A percentile compares a stretch with the other conserved stretches of the same genome.
Evolutionary conservation across 1,140 invertebrate species (phyloP).

Genomic region (Laupala kohalensis): DNA sequence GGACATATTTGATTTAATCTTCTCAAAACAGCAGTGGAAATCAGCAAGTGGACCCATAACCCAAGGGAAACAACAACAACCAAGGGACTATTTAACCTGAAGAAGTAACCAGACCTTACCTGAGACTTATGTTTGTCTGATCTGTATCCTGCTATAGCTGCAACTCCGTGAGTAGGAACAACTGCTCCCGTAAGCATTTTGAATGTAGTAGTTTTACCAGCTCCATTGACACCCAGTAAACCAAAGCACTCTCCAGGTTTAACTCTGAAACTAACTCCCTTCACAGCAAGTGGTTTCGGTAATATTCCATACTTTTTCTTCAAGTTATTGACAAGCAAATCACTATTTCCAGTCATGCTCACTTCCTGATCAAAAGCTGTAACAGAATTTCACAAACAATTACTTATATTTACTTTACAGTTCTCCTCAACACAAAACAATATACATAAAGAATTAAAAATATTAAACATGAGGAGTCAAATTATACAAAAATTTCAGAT

Average conservation of each 20-base stretch:
- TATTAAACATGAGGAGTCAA: too few relatives aligned
- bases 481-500: too few relatives aligned
- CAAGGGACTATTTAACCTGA: neutral
- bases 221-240: conserved; percentile 75
- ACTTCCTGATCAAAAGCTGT: too few relatives aligned
- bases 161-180: conserved; percentile 43
- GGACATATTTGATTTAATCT: too few relatives aligned
- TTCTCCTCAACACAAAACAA: too few relatives aligned
- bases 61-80: neutral
- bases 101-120: neutral
- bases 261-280: conserved; percentile 30
- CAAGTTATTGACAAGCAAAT: conserved; percentile 6
- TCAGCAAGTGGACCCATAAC: too few relatives aligned
- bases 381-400: too few relatives aligned
- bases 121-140: neutral
- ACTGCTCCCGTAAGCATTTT: conserved; percentile 80
- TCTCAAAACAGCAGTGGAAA: too few relatives aligned
- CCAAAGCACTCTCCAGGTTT: conserved; percentile 69
- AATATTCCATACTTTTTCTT: conserved; percentile 26
- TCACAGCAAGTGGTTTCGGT: conserved; percentile 28
- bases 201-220: conserved; percentile 75
- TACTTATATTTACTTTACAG: too few relatives aligned
- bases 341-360: too few relatives aligned
- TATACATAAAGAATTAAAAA: too few relatives aligned
- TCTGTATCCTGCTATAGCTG: conserved; percentile 6